Base-by-base conservation (phyloP, 2,113 vertebrate genomes). In the Baryphthengus martii region DNA sequence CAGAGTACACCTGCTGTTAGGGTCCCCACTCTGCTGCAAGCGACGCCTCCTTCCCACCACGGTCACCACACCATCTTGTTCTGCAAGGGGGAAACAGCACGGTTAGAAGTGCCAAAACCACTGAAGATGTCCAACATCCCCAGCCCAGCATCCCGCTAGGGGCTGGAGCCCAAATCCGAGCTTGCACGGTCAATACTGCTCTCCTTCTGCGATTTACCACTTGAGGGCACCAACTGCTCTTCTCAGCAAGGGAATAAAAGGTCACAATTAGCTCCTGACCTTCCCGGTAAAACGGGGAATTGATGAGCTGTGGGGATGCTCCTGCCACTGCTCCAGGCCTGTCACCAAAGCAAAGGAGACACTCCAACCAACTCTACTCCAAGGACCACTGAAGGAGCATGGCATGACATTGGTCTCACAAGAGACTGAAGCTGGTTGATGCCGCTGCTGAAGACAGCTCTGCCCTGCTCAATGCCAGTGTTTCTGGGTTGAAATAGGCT, bases 181-280 rank as follows among this genome's bases (percentile, higher is more conserved):
- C n/a, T 31, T 8, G 19, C 65, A 10, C 4, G 40, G 62, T 78
- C 29, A 1, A 56, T 71, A 66, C 55, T 5, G 17, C 50, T 92
- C 89, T 92, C 79, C 79, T 93, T 39, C 93, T 90, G 33, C 39
- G 26, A 44, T 86, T 90, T 94, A 61, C 96, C 96, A 93, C 96
- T 96, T 96, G 96, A 96, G 95, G 96, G 96, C 96, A 96, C 93
- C 96, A 95, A 58, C 82, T 86, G 88, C 93, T 90, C 88, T 97
- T 37, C 88, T 75, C 95, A 94, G 66, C 90, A 72, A 90, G 92
- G 90, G 95, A 96, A 96, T 87, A 58, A 93, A 95, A 96, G 96
- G 96, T 95, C 96, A 96, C 31, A 4, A 23, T 56, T 28, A 84
- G 79, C 76, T 61, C 61, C 76, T 59, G 95, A 95, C 96, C 92